Conservation (phyloP, 2,797 vertebrate genomes). For the Sebastes matsubarae region DNA sequence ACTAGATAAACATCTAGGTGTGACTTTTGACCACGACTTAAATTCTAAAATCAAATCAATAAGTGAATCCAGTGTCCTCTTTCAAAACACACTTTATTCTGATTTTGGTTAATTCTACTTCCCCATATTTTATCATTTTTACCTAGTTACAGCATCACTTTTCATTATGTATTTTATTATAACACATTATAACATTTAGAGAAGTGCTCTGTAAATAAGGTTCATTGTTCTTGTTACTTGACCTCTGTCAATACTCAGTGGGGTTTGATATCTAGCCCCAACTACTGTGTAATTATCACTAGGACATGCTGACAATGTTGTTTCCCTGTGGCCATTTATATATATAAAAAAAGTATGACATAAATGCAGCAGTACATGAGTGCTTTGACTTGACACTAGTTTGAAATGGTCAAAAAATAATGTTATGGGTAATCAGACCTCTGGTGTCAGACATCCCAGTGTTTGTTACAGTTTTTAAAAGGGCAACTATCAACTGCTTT, state of each 20-base stretch:
- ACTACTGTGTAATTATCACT: not conserved
- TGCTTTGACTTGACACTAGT: not conserved
- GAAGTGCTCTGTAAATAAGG: not conserved
- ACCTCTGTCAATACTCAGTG: not conserved
- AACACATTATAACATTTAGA: not conserved
- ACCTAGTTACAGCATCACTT: not conserved
- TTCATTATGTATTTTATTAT: not conserved
- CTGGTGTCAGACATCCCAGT: not conserved
- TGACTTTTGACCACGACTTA: not conserved
- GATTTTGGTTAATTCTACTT: not conserved
- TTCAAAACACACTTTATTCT: not conserved
- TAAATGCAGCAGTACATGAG: not conserved
- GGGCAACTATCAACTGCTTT: not conserved
- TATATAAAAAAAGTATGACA: not conserved
- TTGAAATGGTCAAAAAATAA: not conserved
- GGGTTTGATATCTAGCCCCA: not conserved
- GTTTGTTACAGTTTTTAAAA: not conserved
- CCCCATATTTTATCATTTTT: not conserved
- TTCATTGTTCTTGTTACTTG: too few species aligned
- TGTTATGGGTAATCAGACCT: not conserved
- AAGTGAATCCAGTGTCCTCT: not conserved
- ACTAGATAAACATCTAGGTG: not conserved
- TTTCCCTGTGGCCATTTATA: slow-evolving; percentile 1
- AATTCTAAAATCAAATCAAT: not conserved
- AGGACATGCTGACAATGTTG: not conserved